Conservation (phyloP, 2,113 vertebrate species). For the Callipepla squamata region DNA sequence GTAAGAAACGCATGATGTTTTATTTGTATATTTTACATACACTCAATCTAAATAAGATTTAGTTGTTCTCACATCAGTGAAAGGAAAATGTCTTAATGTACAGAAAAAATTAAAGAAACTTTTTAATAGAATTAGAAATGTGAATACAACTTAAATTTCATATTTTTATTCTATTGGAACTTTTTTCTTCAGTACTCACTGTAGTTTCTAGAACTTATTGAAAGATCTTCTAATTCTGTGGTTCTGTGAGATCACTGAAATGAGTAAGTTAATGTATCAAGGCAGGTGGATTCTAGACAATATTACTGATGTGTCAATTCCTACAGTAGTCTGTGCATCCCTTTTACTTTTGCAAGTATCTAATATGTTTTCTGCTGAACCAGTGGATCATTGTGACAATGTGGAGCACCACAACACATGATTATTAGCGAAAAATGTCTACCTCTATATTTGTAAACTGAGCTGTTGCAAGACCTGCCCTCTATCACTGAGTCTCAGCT, state of each 20-base stretch:
- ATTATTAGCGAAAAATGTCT: background rate
- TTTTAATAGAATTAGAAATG: background rate
- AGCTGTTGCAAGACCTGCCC: background rate
- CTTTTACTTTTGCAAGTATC: background rate
- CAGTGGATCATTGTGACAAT: background rate
- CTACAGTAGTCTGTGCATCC: background rate
- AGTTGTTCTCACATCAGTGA: background rate
- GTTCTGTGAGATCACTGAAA: background rate
- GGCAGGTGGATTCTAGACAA: background rate
- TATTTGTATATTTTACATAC: background rate
- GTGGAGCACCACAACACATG: background rate
- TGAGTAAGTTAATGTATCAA: background rate
- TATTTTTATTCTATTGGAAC: background rate
- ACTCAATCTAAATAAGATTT: background rate
- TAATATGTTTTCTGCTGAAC: background rate
- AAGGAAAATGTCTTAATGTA: background rate
- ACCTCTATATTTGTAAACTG: background rate
- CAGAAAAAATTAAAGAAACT: background rate
- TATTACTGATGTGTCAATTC: background rate
- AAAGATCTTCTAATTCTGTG: background rate
- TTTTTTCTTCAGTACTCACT: background rate
- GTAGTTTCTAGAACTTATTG: fast-evolving
- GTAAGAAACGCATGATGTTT: background rate
- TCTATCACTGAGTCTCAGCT: background rate
- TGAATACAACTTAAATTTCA: background rate